phyloP scores from a whole-genome alignment of 2,113 vertebrate genomes.

The Sander vitreus region DNA sequence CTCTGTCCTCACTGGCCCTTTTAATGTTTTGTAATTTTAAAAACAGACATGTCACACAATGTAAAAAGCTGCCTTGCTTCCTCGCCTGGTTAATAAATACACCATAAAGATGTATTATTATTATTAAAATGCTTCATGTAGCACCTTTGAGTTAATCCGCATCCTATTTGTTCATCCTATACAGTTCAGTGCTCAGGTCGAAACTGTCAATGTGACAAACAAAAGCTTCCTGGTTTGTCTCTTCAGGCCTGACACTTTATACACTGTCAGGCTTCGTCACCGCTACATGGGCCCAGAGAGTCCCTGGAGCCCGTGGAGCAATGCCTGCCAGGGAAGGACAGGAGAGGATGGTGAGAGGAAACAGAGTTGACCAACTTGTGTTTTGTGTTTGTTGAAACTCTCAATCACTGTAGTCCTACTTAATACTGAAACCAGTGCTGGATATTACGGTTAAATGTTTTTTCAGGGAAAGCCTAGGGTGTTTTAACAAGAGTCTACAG shows the following conservation, averaged over 20 bases:
- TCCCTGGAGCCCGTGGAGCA: constrained; percentile 91
- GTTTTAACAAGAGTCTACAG: no score
- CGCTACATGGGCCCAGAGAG: constrained; percentile 86
- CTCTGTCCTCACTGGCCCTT: background rate
- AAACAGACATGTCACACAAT: background rate
- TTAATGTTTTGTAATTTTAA: background rate
- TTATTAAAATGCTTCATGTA: constrained; percentile 1
- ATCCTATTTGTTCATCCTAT: background rate
- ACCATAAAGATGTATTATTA: background rate
- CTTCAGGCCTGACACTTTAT: constrained; percentile 68
- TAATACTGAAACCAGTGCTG: background rate
- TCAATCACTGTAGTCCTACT: background rate
- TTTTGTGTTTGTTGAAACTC: background rate
- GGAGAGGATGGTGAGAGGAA: constrained; percentile 76
- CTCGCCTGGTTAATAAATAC: background rate
- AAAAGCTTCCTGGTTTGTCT: constrained; percentile 46
- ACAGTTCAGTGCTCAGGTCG: constrained; percentile 36
- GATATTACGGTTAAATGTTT: background rate
- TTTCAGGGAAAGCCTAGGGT: no score
- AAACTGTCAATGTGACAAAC: constrained; percentile 23
- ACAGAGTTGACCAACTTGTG: background rate
- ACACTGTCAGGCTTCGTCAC: constrained; percentile 80
- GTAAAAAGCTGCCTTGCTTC: background rate
- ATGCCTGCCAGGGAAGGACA: constrained; percentile 85
- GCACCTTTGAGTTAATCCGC: background rate